These are phyloP conservation scores for Willowsia nigromaculata DNA, from an alignment of 2,888 invertebrate genomes.

Conservation along the genomic window DNA sequence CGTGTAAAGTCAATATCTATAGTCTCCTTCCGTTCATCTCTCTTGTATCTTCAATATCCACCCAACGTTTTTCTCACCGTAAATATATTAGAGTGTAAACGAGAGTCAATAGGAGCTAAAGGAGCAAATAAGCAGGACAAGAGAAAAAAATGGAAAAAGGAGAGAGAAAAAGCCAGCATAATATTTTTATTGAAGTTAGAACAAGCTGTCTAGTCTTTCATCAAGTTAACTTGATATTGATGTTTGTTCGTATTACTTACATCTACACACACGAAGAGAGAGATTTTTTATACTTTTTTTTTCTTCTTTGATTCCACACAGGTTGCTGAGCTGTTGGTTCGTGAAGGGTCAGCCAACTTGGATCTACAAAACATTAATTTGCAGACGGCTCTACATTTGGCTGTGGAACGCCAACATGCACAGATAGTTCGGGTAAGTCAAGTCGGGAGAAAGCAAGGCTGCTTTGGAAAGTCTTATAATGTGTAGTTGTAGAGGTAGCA, in stretches of 20 bases:
- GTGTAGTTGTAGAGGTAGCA: neutral
- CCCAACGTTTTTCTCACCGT: neutral
- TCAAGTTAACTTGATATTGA: constrained; percentile 69
- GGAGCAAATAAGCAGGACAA: neutral
- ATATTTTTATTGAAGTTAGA: constrained; percentile 28
- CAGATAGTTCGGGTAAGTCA: constrained; percentile 92
- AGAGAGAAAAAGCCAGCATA: neutral
- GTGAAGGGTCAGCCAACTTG: constrained; percentile 94
- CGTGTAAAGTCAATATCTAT: constrained; percentile 40
- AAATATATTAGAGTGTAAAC: constrained; percentile 15
- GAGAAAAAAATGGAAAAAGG: neutral
- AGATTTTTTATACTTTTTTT: neutral
- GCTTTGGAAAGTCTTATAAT: neutral
- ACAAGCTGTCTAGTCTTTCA: constrained; percentile 55
- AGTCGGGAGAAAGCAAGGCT: neutral
- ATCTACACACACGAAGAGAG: neutral
- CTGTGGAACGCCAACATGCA: constrained; percentile 98
- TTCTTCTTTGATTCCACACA: constrained; percentile 81
- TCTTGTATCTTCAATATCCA: neutral
- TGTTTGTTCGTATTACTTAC: constrained; percentile 60
- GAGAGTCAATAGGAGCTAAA: constrained; percentile 34
- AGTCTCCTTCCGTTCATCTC: constrained; percentile 13
- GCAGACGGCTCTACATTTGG: constrained; percentile 87
- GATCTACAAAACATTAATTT: constrained; percentile 97
- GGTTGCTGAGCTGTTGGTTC: constrained; percentile 94